Evolutionary conservation across 2,113 vertebrate species (phyloP).

Genomic region (Nerophis ophidion): DNA sequence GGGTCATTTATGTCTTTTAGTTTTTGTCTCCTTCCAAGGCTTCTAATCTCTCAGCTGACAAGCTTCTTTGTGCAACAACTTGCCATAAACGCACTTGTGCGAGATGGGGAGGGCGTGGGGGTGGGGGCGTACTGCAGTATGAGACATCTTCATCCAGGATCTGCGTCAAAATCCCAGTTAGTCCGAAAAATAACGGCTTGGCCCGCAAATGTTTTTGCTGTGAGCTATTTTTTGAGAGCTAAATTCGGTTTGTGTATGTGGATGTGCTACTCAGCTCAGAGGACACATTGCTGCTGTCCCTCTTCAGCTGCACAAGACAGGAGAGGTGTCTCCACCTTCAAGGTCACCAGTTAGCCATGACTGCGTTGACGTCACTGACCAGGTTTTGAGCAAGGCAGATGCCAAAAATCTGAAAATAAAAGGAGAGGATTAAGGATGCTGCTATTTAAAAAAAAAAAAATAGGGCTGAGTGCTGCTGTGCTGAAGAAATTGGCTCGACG

Average conservation of each 20-base stretch:
- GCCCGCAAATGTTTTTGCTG: not conserved
- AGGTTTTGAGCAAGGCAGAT: conserved; percentile 90
- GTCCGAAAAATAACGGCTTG: conserved; percentile 45
- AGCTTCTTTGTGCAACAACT: conserved; percentile 45
- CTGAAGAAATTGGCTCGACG: not conserved
- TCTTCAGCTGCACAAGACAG: conserved; percentile 28
- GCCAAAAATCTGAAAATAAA: conserved; percentile 79
- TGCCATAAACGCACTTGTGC: conserved; percentile 40
- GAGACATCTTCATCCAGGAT: conserved; percentile 8
- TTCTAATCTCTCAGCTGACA: conserved; percentile 36
- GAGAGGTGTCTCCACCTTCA: conserved; percentile 12
- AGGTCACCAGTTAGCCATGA: conserved; percentile 88
- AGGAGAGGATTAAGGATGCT: not conserved
- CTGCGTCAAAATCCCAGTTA: conserved; percentile 40
- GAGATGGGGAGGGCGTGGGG: not conserved
- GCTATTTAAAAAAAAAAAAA: conserved; percentile 1
- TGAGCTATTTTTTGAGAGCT: not conserved
- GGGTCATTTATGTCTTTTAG: conserved; percentile 14
- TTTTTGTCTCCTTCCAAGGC: conserved; percentile 34
- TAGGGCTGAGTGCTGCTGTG: not conserved
- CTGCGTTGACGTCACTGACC: conserved; percentile 81
- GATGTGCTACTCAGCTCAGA: conserved; percentile 32
- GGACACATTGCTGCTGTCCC: conserved; percentile 14
- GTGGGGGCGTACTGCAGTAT: not conserved
- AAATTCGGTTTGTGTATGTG: conserved; percentile 19